Conservation (phyloP, 2,797 vertebrate genomes). For the Rhyacichthys aspro region DNA sequence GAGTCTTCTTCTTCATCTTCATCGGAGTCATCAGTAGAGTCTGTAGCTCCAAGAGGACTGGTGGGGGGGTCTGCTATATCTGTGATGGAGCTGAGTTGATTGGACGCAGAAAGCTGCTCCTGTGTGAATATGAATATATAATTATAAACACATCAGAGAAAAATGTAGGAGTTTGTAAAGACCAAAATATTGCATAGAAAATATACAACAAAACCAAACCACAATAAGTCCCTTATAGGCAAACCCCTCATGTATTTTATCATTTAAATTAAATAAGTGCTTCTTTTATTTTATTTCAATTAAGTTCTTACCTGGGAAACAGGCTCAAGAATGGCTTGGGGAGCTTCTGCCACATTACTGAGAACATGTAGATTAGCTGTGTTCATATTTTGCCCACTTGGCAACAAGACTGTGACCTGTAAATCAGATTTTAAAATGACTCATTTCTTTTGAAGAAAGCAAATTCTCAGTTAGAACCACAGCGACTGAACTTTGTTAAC, state of each 20-base stretch:
- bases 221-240: no score
- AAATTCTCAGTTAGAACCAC: not conserved
- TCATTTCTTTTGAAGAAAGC: not conserved
- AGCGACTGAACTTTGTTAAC: not conserved
- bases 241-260: no score
- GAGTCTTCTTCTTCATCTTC: conserved; percentile 88
- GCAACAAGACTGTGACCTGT: conserved; percentile 89
- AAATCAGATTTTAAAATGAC: conserved; percentile 7
- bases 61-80: conserved; percentile 83
- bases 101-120: conserved; percentile 87
- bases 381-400: conserved; percentile 90
- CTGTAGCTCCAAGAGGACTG: conserved; percentile 87
- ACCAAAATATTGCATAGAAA: no score
- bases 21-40: conserved; percentile 90
- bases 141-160: not conserved
- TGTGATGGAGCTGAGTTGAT: conserved; percentile 86
- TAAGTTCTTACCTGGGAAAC: conserved; percentile 78
- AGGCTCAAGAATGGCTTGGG: conserved; percentile 86
- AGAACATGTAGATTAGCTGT: conserved; percentile 88
- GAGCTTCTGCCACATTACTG: conserved; percentile 86
- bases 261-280: no score
- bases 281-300: not conserved
- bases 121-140: conserved; percentile 40
- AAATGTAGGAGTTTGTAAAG: no score
- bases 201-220: no score